Percentiles rank a stretch among this genome's conserved stretches.
phyloP scores from a whole-genome alignment of 2,888 invertebrate species.

The Aspidiotus destructor region DNA sequence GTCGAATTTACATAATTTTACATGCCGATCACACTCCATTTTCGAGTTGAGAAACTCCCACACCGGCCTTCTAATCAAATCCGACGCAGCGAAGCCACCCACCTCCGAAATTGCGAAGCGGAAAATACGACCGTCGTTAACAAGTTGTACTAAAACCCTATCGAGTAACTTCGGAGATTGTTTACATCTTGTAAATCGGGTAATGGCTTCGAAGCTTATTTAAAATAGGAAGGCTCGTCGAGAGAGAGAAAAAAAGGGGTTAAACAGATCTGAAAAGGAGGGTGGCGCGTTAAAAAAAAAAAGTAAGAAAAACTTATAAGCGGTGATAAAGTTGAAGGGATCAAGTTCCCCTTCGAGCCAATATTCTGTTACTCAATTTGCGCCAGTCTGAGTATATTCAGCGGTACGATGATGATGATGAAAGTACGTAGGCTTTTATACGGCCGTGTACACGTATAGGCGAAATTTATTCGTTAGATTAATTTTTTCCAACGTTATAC shows the following conservation, averaged over 20 bases:
- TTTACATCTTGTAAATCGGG: constrained; percentile 33
- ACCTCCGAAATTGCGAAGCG: constrained; percentile 11
- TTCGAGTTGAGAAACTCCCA: too few species aligned
- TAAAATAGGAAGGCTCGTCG: constrained; percentile 18
- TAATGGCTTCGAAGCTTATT: constrained; percentile 33
- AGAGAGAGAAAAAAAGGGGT: constrained; percentile 26
- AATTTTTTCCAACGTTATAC: constrained; percentile 21
- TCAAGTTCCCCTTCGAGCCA: constrained; percentile 30
- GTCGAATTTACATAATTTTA: too few species aligned
- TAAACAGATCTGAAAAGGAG: constrained; percentile 23
- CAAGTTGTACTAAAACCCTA: constrained; percentile 27
- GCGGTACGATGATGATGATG: not conserved
- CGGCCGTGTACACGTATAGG: constrained; percentile 9
- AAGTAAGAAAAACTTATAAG: constrained; percentile 14
- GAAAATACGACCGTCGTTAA: constrained; percentile 31
- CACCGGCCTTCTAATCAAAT: not conserved
- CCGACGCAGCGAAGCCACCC: not conserved
- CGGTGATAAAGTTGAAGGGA: constrained; percentile 26
- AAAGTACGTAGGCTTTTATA: not conserved
- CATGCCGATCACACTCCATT: too few species aligned
- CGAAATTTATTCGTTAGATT: not conserved
- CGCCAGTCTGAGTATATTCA: constrained; percentile 4
- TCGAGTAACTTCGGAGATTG: constrained; percentile 23
- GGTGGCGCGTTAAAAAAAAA: constrained; percentile 10
- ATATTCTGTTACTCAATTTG: constrained; percentile 28